Conservation (phyloP, 2,888 invertebrate genomes). For the Eremobia ochroleuca region DNA sequence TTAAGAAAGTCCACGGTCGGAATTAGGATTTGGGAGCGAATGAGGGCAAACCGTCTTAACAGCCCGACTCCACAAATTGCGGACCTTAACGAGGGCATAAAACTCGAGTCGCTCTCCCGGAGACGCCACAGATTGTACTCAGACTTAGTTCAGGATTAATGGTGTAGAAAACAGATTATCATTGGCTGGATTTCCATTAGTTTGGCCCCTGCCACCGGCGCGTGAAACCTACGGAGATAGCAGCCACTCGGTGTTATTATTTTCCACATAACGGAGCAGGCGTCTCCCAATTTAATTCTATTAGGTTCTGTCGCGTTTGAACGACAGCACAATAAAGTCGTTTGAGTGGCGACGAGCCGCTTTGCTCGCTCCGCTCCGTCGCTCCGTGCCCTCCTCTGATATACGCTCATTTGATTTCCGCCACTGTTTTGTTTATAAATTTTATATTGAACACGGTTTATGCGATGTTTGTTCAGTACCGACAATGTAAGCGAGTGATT, state of each 20-base stretch:
- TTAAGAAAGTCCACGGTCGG: constrained; percentile 90
- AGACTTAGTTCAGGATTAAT: constrained; percentile 91
- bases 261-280: constrained; percentile 90
- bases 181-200: constrained; percentile 91
- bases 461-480: constrained; percentile 55
- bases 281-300: constrained; percentile 90
- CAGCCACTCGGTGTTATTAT: constrained; percentile 89
- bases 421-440: constrained; percentile 72
- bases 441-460: constrained; percentile 64
- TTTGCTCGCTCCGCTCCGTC: constrained; percentile 63
- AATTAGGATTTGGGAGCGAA: constrained; percentile 88
- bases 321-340: constrained; percentile 89
- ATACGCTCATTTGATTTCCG: constrained; percentile 78
- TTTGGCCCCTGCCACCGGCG: constrained; percentile 89
- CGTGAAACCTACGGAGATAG: constrained; percentile 89
- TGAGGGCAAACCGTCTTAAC: constrained; percentile 87
- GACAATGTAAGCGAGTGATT: constrained; percentile 56
- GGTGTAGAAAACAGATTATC: constrained; percentile 92
- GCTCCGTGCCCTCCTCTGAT: constrained; percentile 74
- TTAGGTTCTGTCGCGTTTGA: constrained; percentile 90
- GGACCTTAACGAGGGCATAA: constrained; percentile 91
- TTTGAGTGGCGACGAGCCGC: constrained; percentile 79
- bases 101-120: constrained; percentile 88
- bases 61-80: constrained; percentile 91
- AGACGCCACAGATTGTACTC: constrained; percentile 90